Percentiles rank a stretch among this genome's conserved stretches.
Evolutionary conservation across 2,113 vertebrate genomes (phyloP).

Genomic region (Pituophis catenifer): DNA sequence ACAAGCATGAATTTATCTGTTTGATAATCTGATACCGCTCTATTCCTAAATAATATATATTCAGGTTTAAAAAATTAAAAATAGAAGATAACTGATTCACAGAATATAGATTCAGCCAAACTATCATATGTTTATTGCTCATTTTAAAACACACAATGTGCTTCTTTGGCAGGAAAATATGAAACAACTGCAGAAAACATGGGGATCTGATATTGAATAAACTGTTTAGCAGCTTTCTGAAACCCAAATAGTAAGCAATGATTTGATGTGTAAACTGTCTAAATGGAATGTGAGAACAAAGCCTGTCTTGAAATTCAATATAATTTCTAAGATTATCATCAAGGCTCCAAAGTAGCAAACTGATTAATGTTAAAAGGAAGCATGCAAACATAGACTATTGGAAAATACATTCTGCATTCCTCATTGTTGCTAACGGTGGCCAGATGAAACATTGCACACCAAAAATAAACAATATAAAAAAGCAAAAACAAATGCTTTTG

Average conservation of each 20-base stretch:
- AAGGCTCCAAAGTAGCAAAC: constrained; percentile 19
- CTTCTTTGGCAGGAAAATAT: constrained; percentile 39
- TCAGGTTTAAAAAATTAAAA: not conserved
- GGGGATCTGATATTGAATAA: constrained; percentile 49
- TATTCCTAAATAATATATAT: not conserved
- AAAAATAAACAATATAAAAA: constrained; percentile 49
- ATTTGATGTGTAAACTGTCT: constrained; percentile 40
- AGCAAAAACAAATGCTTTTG: constrained; percentile 19
- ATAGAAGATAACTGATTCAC: not conserved
- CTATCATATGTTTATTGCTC: constrained; percentile 49
- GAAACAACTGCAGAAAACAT: constrained; percentile 48
- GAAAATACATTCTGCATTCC: constrained; percentile 28
- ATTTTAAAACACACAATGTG: constrained; percentile 40
- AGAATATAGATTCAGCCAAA: constrained; percentile 10
- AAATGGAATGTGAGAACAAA: constrained; percentile 30
- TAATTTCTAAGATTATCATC: constrained; percentile 44
- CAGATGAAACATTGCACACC: constrained; percentile 23
- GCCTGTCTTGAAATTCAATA: constrained; percentile 47
- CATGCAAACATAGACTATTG: constrained; percentile 12
- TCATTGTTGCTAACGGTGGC: not conserved
- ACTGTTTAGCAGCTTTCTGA: constrained; percentile 49
- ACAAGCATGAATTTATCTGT: not conserved
- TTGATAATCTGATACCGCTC: not conserved
- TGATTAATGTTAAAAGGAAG: constrained; percentile 9
- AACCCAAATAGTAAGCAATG: constrained; percentile 39